Percentiles rank a stretch among this genome's conserved stretches.
Evolutionary conservation across 2,113 vertebrate species (phyloP).

Genomic region (Crotophaga sulcirostris): DNA sequence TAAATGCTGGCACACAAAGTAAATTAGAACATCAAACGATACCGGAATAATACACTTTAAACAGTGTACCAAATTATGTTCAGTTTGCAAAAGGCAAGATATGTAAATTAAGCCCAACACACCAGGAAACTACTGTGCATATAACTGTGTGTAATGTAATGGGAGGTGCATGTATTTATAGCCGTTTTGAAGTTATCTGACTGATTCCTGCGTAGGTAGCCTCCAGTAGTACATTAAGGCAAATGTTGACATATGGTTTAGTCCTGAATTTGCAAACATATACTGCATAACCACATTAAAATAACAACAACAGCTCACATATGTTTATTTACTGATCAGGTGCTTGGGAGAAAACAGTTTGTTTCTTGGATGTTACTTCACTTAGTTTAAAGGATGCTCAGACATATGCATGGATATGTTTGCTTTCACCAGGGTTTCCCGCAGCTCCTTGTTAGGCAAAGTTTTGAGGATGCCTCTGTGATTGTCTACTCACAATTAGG

Average conservation of each 20-base stretch:
- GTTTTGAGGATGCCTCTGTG: not conserved
- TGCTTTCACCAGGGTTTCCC: not conserved
- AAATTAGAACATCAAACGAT: slow-evolving; percentile 70
- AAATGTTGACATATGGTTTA: slow-evolving; percentile 52
- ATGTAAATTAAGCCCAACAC: slow-evolving; percentile 61
- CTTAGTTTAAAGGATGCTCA: not conserved
- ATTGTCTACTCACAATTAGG: not conserved
- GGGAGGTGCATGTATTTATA: slow-evolving; percentile 27
- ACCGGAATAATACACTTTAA: slow-evolving; percentile 68
- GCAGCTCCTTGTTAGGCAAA: not conserved
- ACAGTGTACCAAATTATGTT: slow-evolving; percentile 65
- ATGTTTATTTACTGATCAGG: slow-evolving; percentile 54
- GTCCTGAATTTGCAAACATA: slow-evolving; percentile 35
- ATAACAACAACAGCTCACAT: slow-evolving; percentile 19
- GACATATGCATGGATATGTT: not conserved
- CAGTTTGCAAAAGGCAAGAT: slow-evolving; percentile 64
- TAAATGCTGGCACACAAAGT: slow-evolving; percentile 34
- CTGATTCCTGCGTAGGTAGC: slow-evolving; percentile 21
- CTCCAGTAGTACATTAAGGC: slow-evolving; percentile 40
- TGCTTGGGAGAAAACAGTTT: slow-evolving; percentile 17
- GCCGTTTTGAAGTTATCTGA: slow-evolving; percentile 37
- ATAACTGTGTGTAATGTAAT: slow-evolving; percentile 52
- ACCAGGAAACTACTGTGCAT: slow-evolving; percentile 39
- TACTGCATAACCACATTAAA: slow-evolving; percentile 7
- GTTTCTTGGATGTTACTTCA: not conserved